A percentile compares a stretch with the other conserved stretches of the same genome.
Evolutionary conservation across 1,140 invertebrate species (phyloP).

Genomic region (Callitettix versicolor): DNA sequence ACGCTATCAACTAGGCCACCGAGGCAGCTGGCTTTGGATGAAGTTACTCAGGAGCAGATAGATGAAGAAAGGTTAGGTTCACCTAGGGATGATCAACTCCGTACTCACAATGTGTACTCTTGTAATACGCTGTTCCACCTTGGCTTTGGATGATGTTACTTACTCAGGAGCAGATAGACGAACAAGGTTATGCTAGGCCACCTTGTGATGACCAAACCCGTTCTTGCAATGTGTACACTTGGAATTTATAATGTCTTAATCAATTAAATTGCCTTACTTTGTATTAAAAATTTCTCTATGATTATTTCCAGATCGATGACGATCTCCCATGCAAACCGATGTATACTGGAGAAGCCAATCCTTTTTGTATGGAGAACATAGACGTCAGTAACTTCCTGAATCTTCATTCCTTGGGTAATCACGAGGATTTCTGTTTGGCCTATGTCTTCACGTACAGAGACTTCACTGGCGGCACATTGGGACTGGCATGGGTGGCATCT

Average conservation of each 20-base stretch:
- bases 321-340: constrained; percentile 61
- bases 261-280: background rate
- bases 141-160: too few relatives aligned
- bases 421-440: constrained; percentile 95
- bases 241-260: background rate
- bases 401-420: constrained; percentile 91
- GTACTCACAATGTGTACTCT: too few relatives aligned
- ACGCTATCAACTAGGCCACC: too few relatives aligned
- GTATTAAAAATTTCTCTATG: background rate
- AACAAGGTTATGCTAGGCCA: too few relatives aligned
- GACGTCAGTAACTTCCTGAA: constrained; percentile 99
- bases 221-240: background rate
- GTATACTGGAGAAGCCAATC: constrained; percentile 64
- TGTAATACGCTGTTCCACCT: too few relatives aligned
- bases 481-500: constrained; percentile 96
- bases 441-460: constrained; percentile 98
- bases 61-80: too few relatives aligned
- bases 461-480: constrained; percentile 91
- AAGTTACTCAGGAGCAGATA: too few relatives aligned
- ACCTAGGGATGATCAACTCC: too few relatives aligned
- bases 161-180: too few relatives aligned
- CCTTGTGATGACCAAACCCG: too few relatives aligned
- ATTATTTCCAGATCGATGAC: constrained; percentile 91
- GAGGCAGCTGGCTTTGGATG: too few relatives aligned
- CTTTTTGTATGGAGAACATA: constrained; percentile 94